Evolutionary conservation across 2,113 vertebrate species (phyloP).

Genomic region (Chloropsis cyanopogon): DNA sequence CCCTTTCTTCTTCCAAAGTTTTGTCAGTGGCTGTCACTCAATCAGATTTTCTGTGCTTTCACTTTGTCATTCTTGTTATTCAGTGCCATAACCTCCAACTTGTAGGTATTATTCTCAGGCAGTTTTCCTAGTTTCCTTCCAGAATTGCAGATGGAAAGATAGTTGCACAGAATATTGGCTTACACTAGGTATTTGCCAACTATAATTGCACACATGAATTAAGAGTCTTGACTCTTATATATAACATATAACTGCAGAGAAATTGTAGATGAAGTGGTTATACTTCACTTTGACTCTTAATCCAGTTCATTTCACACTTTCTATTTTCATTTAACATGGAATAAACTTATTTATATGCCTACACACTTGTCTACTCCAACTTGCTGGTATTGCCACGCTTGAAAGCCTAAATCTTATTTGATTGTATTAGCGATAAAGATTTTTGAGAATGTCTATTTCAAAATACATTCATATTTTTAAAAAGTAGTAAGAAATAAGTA

Average conservation of each 20-base stretch:
- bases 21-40: conserved; percentile 42
- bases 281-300: background rate
- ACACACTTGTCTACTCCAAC: background rate
- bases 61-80: background rate
- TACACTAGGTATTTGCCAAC: background rate
- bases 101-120: background rate
- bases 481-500: background rate
- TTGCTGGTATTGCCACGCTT: background rate
- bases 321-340: background rate
- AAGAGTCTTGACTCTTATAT: background rate
- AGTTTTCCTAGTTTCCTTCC: background rate
- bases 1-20: background rate
- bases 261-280: background rate
- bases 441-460: background rate
- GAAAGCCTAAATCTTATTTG: background rate
- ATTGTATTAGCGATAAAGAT: background rate
- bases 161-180: background rate
- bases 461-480: background rate
- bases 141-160: background rate
- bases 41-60: background rate
- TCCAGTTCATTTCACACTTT: background rate
- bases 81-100: background rate
- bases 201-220: background rate
- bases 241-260: background rate
- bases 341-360: background rate